Conservation (phyloP, 2,113 vertebrate genomes). For the Callorhinus ursinus region DNA sequence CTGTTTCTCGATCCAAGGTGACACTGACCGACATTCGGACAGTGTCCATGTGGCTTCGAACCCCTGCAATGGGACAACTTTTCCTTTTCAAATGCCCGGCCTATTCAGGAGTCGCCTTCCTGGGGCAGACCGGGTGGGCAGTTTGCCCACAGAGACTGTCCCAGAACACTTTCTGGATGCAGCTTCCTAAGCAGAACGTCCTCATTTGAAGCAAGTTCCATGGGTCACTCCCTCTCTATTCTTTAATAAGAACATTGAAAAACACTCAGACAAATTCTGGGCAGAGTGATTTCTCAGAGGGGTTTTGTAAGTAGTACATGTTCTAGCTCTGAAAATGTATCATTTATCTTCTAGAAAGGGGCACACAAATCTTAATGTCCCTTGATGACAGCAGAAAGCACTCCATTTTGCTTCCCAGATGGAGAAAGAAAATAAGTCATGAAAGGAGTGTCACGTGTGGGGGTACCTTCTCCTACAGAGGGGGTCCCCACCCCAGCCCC, state of each 20-base stretch:
- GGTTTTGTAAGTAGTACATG: not conserved
- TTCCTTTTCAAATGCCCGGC: too few species aligned
- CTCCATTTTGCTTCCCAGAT: not conserved
- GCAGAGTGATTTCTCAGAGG: not conserved
- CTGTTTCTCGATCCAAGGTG: not conserved
- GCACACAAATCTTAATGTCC: not conserved
- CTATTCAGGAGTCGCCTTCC: not conserved
- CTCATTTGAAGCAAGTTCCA: not conserved
- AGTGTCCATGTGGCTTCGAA: not conserved
- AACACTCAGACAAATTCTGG: not conserved
- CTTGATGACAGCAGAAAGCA: not conserved
- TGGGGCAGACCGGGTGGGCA: not conserved
- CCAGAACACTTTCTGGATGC: rapidly evolving
- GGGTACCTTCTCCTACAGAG: not conserved
- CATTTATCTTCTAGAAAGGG: not conserved
- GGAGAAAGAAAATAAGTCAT: not conserved
- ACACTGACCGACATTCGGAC: not conserved
- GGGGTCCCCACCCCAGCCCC: not conserved
- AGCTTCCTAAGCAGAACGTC: not conserved
- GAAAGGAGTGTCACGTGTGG: not conserved
- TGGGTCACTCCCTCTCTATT: not conserved
- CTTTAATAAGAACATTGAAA: not conserved
- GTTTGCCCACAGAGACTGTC: not conserved
- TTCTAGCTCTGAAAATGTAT: not conserved
- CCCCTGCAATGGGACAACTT: too few species aligned